These are phyloP conservation scores for Holotrichia oblita DNA, from an alignment of 1,140 invertebrate species.

Conservation along the genomic window DNA sequence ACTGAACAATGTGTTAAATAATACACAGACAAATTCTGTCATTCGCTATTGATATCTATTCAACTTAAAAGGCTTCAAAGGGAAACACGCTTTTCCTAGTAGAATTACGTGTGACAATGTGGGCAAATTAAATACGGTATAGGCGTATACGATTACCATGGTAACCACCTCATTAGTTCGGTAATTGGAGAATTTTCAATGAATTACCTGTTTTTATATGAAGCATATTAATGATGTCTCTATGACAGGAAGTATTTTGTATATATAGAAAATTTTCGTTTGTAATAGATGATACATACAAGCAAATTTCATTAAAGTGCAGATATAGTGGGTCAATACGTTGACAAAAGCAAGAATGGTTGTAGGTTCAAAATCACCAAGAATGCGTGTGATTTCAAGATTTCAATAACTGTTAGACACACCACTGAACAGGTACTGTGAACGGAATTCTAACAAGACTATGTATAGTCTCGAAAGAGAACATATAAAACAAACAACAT, in stretches of 20 bases:
- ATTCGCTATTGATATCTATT: slow-evolving; percentile 12
- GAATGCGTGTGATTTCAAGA: too few relatives aligned
- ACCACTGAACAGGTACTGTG: too few relatives aligned
- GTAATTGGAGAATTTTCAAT: slow-evolving; percentile 31
- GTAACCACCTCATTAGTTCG: slow-evolving; percentile 28
- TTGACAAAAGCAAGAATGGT: too few relatives aligned
- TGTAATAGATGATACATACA: background rate
- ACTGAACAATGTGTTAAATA: slow-evolving; percentile 14
- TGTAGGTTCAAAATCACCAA: too few relatives aligned
- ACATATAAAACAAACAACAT: too few relatives aligned
- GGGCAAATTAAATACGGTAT: slow-evolving; percentile 14
- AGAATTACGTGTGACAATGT: background rate
- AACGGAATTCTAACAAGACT: too few relatives aligned
- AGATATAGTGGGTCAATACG: background rate
- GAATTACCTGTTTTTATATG: slow-evolving; percentile 10
- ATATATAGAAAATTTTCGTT: background rate
- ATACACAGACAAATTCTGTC: background rate
- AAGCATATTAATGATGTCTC: slow-evolving; percentile 19
- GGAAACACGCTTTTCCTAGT: background rate
- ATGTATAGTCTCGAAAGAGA: too few relatives aligned
- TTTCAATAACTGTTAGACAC: too few relatives aligned
- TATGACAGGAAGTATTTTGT: background rate
- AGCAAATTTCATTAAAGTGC: background rate
- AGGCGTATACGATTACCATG: background rate
- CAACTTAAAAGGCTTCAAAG: slow-evolving; percentile 14